Percentiles rank a stretch among this genome's conserved stretches.
Conservation (phyloP, 2,888 invertebrate species). For the Hipparchia semele region DNA sequence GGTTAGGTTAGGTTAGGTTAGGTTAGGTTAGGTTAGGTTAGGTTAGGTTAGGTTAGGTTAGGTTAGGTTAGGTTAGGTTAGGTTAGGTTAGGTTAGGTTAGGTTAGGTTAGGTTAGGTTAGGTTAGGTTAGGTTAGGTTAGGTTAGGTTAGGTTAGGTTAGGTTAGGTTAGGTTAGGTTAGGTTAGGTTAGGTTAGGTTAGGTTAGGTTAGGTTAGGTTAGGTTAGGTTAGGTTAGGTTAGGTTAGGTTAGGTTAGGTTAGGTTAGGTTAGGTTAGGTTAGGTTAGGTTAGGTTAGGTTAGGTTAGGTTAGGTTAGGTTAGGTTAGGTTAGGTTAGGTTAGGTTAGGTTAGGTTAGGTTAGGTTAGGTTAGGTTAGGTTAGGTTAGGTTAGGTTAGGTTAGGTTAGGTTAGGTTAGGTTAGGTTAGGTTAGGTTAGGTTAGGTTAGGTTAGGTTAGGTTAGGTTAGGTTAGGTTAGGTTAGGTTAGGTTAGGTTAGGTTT, state of each 20-base stretch:
- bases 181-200: slow-evolving; percentile 28
- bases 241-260: slow-evolving; percentile 39
- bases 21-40: slow-evolving; percentile 10
- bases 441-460: slow-evolving; percentile 42
- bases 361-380: slow-evolving; percentile 42
- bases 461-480: slow-evolving; percentile 37
- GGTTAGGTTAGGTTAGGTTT: slow-evolving; percentile 27
- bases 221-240: slow-evolving; percentile 39
- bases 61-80: slow-evolving; percentile 2
- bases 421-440: slow-evolving; percentile 42
- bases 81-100: slow-evolving; percentile 3
- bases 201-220: slow-evolving; percentile 40
- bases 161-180: slow-evolving; percentile 38
- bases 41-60: slow-evolving; percentile 8
- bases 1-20: slow-evolving; percentile 10
- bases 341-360: slow-evolving; percentile 40
- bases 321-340: slow-evolving; percentile 40
- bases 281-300: slow-evolving; percentile 28
- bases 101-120: slow-evolving; percentile 29
- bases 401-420: slow-evolving; percentile 42
- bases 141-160: slow-evolving; percentile 39
- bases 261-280: slow-evolving; percentile 39
- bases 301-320: slow-evolving; percentile 31
- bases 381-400: slow-evolving; percentile 42
- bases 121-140: slow-evolving; percentile 39